Percentiles rank a stretch among this genome's conserved stretches.
Evolutionary conservation across 2,797 vertebrate species (phyloP).

Genomic region (Mormyrops attenuatus): DNA sequence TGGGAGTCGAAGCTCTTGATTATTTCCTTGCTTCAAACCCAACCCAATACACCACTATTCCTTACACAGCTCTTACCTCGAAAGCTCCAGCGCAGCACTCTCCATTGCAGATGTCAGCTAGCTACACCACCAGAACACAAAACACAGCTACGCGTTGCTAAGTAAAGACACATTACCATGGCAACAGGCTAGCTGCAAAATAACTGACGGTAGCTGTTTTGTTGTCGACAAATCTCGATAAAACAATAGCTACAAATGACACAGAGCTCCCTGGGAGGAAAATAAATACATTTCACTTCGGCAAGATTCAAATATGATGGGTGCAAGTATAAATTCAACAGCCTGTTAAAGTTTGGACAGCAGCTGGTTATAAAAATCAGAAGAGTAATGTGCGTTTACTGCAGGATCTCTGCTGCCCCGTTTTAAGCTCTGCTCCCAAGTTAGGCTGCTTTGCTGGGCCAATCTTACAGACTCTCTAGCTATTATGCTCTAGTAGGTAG

Average conservation of each 20-base stretch:
- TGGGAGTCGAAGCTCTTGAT: background rate
- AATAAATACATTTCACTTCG: background rate
- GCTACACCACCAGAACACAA: background rate
- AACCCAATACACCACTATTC: background rate
- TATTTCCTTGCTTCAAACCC: background rate
- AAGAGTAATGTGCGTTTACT: background rate
- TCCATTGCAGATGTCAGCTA: background rate
- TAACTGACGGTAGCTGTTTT: slow-evolving; percentile 7
- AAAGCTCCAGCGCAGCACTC: background rate
- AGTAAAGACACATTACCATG: slow-evolving; percentile 7
- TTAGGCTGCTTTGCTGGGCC: background rate
- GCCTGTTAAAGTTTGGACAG: background rate
- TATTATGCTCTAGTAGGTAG: background rate
- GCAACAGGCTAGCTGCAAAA: slow-evolving; percentile 18
- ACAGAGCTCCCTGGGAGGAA: slow-evolving; percentile 1
- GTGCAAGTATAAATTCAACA: background rate
- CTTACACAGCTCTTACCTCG: background rate
- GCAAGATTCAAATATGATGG: background rate
- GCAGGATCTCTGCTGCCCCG: background rate
- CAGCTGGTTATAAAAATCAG: background rate
- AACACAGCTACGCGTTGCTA: background rate
- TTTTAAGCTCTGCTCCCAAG: background rate
- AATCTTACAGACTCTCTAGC: background rate
- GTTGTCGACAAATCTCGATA: background rate
- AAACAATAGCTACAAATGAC: background rate